Percentiles rank a stretch among this genome's conserved stretches.
These are phyloP conservation scores for Hypolimnas misippus DNA, from an alignment of 2,888 invertebrate species.

Conservation along the genomic window DNA sequence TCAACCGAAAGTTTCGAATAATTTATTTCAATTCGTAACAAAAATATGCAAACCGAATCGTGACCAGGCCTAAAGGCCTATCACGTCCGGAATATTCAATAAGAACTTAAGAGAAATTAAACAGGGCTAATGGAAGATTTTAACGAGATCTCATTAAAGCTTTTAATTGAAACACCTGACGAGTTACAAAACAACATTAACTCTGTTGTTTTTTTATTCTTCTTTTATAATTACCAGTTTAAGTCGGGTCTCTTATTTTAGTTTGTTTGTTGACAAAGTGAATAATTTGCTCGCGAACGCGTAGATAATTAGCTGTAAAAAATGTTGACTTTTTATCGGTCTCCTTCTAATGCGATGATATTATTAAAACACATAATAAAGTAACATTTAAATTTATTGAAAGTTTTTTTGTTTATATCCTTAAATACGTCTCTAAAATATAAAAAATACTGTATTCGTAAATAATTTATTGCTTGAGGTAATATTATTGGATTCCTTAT, in stretches of 20 bases:
- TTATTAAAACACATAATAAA: not conserved
- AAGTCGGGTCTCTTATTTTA: not conserved
- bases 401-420: no score
- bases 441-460: no score
- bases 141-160: slow-evolving; percentile 38
- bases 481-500: no score
- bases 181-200: slow-evolving; percentile 21
- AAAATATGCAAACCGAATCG: slow-evolving; percentile 42
- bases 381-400: no score
- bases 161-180: slow-evolving; percentile 38
- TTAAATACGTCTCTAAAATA: no score
- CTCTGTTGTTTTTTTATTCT: slow-evolving; percentile 23
- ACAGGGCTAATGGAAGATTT: slow-evolving; percentile 37
- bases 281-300: not conserved
- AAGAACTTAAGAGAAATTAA: slow-evolving; percentile 38
- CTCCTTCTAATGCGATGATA: not conserved
- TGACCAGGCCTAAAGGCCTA: slow-evolving; percentile 39
- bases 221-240: slow-evolving; percentile 24
- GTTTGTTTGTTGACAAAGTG: slow-evolving; percentile 1
- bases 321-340: not conserved
- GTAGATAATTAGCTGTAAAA: not conserved
- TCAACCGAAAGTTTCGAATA: slow-evolving; percentile 31
- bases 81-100: slow-evolving; percentile 39
- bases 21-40: slow-evolving; percentile 36
- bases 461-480: no score